Base-by-base conservation (phyloP, 2,113 vertebrate genomes). In the Coturnix japonica region DNA sequence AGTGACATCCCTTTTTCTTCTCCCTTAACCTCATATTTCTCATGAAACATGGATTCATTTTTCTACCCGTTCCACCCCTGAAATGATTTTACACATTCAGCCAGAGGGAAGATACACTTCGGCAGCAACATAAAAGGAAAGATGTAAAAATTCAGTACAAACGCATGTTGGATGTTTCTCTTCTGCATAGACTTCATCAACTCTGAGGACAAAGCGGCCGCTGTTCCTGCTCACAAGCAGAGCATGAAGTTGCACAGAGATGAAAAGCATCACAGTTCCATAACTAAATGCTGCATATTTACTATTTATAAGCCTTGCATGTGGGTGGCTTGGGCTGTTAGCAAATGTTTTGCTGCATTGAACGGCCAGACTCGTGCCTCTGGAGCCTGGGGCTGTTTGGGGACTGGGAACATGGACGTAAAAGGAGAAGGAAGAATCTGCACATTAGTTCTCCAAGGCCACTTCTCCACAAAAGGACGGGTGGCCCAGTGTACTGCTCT, bases 231-330 rank as follows among this genome's bases (percentile, higher is more conserved):
- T 91, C 53, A 23, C 19, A 59, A 5, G 4, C 14, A 2, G 44
- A 81, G 6, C 41, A 76, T 66, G 77, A 84, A 90, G 39, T 73
- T 81, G 37, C 15, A 61, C 83, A 76, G 49, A 70, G 89, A 93
- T 46, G 82, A 88, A 88, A 94, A 86, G 14, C 54, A 43, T 90
- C 54, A 75, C 70, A 91, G 76, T 90, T 91, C 41, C 59, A 19
- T 59, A 81, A 79, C 74, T 85, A 82, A 95, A 72, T 1, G 13
- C 33, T 78, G 41, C 4, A 78, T 53, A 88, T 89, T 73, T 70
- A 21, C 67, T 80, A 18, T 85, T 93, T 91, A 66, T 74, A 80
- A 87, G 44, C 7, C 23, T 66, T 1, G 1, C 35, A 33, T 81
- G 84, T 70, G 46, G 77, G 64, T 92, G 87, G 87, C 46, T 73